These are phyloP conservation scores for Euzetes globulus DNA, from an alignment of 2,888 invertebrate species.

Conservation along the genomic window DNA sequence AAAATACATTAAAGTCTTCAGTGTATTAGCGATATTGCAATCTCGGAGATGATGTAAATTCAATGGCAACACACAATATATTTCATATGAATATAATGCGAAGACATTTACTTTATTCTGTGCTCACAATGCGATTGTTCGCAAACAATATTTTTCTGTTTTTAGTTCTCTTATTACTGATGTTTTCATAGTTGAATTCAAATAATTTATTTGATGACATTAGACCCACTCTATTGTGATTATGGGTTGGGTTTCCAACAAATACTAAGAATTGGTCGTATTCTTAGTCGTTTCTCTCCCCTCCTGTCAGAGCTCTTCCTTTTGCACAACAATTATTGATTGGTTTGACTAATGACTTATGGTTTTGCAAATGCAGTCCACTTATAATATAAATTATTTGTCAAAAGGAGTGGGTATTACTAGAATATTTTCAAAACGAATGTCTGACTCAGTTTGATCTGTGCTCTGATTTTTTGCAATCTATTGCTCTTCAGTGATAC, in stretches of 20 bases:
- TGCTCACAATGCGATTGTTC: not conserved
- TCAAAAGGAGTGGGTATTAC: not conserved
- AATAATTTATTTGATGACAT: not conserved
- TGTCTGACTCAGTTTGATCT: not conserved
- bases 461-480: not conserved
- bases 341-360: conserved; percentile 21
- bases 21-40: conserved; percentile 7
- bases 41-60: conserved; percentile 17
- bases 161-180: not conserved
- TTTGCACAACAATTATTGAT: not conserved
- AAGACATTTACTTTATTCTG: not conserved
- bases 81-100: not conserved
- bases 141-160: not conserved
- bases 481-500: not conserved
- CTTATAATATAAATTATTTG: conserved; percentile 1
- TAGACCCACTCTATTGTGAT: not conserved
- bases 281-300: not conserved
- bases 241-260: not conserved
- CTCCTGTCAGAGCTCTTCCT: not conserved
- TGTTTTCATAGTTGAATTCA: not conserved
- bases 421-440: not conserved
- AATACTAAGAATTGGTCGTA: not conserved
- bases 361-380: not conserved
- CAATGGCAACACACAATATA: not conserved
- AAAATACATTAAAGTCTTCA: too few species aligned